Base-by-base conservation (phyloP, 2,797 vertebrate species). In the Tenualosa thibaudeaui region DNA sequence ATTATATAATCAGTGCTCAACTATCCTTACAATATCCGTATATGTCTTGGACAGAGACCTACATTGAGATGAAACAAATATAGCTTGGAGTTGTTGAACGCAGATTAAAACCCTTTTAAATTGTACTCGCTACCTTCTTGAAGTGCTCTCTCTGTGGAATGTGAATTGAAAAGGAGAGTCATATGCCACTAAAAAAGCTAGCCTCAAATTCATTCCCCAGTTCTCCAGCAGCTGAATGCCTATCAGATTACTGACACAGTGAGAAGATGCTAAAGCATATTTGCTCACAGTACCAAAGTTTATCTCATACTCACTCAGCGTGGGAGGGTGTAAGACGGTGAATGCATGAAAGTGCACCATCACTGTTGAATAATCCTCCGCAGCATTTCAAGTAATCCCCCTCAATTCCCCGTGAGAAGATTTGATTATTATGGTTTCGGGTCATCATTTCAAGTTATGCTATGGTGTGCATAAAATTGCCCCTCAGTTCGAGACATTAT, bases 371-470 rank as follows among this genome's bases (percentile, higher is more conserved):
- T 19, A 78, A 78, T 78, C 71, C 40, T 40, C 71, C 22, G 71
- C 71, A 46, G 71, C 37, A 22, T 46, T 43, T 78, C 13, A 15
- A 78, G 71, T 78, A 78, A 78, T 78, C 37, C 40, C 19, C 37
- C 37, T 78, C 37, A 78, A 46, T 78, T 78, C 71, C 17, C 6
- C 6, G 6, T 46, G 40, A 78, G 40, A 78, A 78, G 37, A 78
- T 78, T 78, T 46, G 17, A 78, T 78, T 78, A 46, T 22, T 78
- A 46, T 22, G 71, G 17, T 78, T 78, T 78, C 17, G 46, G 40
- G 40, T 78, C 71, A 78, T 78, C 71, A 78, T 78, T 78, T 78
- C 37, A 19, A 78, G 37, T 78, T 78, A 78, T 78, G 71, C 71
- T 78, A 78, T 78, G 19, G 71, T 22, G 71, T 78, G 71, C 40